Conservation (phyloP, 30 jellyfish, hydroid and myxozoan genomes). For the Pelagia noctiluca region DNA sequence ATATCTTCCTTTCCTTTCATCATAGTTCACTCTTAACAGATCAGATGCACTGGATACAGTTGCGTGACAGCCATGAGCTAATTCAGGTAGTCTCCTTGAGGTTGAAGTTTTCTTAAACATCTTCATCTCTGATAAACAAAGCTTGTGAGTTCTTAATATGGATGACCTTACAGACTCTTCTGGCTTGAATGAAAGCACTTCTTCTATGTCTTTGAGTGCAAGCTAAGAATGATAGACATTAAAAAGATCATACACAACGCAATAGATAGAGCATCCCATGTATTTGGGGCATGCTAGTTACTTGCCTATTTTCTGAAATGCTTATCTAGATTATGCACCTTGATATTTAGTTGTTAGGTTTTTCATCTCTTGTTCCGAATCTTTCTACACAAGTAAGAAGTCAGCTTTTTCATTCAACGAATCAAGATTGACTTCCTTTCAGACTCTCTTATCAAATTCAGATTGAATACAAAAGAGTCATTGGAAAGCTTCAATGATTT, state of each 20-base stretch:
- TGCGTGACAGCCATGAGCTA: constrained; percentile 41
- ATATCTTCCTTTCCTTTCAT: constrained; percentile 49
- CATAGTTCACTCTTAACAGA: constrained; percentile 52
- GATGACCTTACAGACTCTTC: constrained; percentile 19
- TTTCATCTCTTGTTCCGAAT: no score
- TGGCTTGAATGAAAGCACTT: constrained; percentile 50
- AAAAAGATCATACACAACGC: not conserved
- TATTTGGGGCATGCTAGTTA: no score
- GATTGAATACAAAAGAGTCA: no score
- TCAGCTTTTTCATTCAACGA: no score
- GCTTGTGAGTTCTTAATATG: constrained; percentile 46
- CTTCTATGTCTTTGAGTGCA: constrained; percentile 59
- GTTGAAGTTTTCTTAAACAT: constrained; percentile 23
- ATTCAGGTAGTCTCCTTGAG: constrained; percentile 44
- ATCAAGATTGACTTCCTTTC: no score
- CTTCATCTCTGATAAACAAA: constrained; percentile 71
- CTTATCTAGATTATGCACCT: no score
- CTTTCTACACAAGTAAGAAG: no score
- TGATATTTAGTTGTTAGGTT: no score
- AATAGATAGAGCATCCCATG: not conserved
- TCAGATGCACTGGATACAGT: constrained; percentile 64
- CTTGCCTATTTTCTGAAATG: no score
- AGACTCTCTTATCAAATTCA: no score
- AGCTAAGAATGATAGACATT: constrained; percentile 26
- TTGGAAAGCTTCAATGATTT: no score